Percentiles rank a stretch among this genome's conserved stretches.
Conservation (phyloP, 2,113 vertebrate genomes). For the Bothrops jararaca region DNA sequence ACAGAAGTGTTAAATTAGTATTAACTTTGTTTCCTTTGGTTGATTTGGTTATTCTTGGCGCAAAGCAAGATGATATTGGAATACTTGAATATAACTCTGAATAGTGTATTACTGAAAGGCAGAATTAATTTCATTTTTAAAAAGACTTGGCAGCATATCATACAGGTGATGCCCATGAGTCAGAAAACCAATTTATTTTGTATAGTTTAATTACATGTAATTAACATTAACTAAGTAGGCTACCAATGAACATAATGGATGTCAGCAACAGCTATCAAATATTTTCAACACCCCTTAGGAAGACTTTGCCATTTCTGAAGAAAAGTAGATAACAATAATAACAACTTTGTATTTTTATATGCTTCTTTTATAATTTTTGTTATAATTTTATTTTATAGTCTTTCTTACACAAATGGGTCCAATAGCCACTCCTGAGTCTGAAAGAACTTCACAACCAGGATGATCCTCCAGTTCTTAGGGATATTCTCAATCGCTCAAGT, state of each 20-base stretch:
- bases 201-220: not conserved
- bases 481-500: not conserved
- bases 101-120: not conserved
- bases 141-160: not conserved
- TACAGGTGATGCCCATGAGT: not conserved
- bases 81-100: not conserved
- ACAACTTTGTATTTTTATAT: not conserved
- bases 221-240: constrained; percentile 3
- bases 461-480: not conserved
- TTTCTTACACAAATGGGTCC: not conserved
- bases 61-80: not conserved
- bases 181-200: not conserved
- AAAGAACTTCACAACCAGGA: not conserved
- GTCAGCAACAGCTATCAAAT: not conserved
- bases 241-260: not conserved
- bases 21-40: constrained; percentile 9
- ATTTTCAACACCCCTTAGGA: not conserved
- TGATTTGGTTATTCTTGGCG: not conserved
- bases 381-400: not conserved
- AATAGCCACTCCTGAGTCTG: not conserved
- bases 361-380: not conserved
- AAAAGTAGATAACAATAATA: not conserved
- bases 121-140: not conserved
- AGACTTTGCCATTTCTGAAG: not conserved
- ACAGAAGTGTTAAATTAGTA: constrained; percentile 15